These are phyloP conservation scores for Sesia bembeciformis DNA, from an alignment of 2,888 invertebrate genomes.

Conservation along the genomic window DNA sequence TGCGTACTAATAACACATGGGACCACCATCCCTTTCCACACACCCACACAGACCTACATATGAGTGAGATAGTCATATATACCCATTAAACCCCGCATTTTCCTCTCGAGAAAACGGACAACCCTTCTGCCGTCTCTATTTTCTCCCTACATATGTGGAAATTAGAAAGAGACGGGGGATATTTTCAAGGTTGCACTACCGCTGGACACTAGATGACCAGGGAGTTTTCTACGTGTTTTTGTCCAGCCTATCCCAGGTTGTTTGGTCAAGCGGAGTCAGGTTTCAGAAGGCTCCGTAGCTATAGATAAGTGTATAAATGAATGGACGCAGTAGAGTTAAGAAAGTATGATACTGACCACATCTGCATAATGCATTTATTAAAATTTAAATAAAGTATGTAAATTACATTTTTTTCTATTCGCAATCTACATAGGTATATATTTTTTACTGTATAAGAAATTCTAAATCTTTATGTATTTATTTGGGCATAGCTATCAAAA, in stretches of 20 bases:
- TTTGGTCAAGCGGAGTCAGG: constrained; percentile 36
- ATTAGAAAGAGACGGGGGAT: constrained; percentile 43
- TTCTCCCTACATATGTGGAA: constrained; percentile 31
- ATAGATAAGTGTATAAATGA: no score
- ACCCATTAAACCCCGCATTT: constrained; percentile 46
- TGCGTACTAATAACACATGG: constrained; percentile 19
- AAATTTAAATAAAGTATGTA: no score
- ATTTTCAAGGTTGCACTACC: constrained; percentile 32
- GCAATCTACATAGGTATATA: no score
- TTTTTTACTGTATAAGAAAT: no score
- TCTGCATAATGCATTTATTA: no score
- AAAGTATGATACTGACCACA: no score
- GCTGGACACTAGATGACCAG: constrained; percentile 58
- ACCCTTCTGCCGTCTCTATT: constrained; percentile 64
- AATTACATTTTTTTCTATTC: no score
- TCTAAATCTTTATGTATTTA: no score
- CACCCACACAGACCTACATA: constrained; percentile 57
- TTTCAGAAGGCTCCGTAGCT: not conserved
- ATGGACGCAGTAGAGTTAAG: no score
- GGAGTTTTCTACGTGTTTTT: constrained; percentile 30
- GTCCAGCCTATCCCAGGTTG: constrained; percentile 47
- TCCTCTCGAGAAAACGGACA: constrained; percentile 60
- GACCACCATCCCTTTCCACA: constrained; percentile 56
- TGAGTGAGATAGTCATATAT: constrained; percentile 62
- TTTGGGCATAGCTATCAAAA: no score